Conservation (phyloP, 2,888 invertebrate genomes). For the Cantharis rustica region DNA sequence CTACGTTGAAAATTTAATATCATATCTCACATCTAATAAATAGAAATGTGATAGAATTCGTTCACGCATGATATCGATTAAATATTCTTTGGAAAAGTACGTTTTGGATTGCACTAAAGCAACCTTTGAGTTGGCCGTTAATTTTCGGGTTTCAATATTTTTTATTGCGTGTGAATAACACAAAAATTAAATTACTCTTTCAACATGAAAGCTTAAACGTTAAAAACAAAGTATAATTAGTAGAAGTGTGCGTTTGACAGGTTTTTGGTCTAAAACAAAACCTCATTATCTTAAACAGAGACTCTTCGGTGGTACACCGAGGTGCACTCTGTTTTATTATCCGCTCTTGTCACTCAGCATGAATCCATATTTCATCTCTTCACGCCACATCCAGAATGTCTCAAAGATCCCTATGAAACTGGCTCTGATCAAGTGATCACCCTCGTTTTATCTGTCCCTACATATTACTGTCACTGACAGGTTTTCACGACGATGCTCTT, state of each 20-base stretch:
- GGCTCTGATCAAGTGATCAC: slow-evolving; percentile 22
- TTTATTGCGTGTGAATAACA: background rate
- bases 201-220: background rate
- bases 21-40: background rate
- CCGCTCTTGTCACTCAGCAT: slow-evolving; percentile 43
- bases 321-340: slow-evolving; percentile 43
- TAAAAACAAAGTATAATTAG: slow-evolving; percentile 9
- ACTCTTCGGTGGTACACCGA: slow-evolving; percentile 35
- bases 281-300: slow-evolving; percentile 40
- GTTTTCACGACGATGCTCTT: slow-evolving; percentile 18
- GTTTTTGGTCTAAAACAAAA: slow-evolving; percentile 39
- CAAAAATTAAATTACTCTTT: background rate
- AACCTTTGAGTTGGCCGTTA: background rate
- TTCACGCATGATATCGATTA: slow-evolving; percentile 11
- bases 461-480: slow-evolving; percentile 30
- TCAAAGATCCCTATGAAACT: slow-evolving; percentile 29
- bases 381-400: slow-evolving; percentile 39
- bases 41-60: background rate
- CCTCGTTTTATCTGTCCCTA: slow-evolving; percentile 29
- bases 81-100: background rate
- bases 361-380: slow-evolving; percentile 44
- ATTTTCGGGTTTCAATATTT: background rate
- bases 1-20: background rate
- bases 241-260: slow-evolving; percentile 39
- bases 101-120: background rate